These are phyloP conservation scores for Erythrolamprus reginae DNA, from an alignment of 2,113 vertebrate species.

Conservation along the genomic window DNA sequence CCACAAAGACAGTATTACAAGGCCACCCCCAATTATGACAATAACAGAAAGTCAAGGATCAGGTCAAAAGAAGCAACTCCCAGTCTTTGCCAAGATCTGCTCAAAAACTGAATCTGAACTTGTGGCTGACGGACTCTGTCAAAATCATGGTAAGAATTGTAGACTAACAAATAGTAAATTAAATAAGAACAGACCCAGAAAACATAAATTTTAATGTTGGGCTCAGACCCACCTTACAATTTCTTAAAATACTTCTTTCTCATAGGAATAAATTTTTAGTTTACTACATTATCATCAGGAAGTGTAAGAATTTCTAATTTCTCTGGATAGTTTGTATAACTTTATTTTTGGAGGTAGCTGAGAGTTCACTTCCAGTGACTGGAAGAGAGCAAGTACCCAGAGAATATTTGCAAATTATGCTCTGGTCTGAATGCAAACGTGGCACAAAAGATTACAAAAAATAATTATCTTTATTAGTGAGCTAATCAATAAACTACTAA, in stretches of 20 bases:
- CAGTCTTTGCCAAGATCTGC: slow-evolving; percentile 51
- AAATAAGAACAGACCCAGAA: neutral
- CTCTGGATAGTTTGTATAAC: neutral
- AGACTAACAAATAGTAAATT: neutral
- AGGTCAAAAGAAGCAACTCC: slow-evolving; percentile 54
- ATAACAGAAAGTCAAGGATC: neutral
- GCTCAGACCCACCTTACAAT: neutral
- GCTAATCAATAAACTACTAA: too few species aligned
- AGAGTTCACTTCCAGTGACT: neutral
- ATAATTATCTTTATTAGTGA: too few species aligned
- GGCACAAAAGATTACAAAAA: too few species aligned
- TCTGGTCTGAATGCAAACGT: too few species aligned
- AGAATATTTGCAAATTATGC: neutral
- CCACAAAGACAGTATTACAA: neutral
- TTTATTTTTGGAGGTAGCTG: neutral
- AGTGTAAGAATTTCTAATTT: neutral
- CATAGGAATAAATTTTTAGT: neutral
- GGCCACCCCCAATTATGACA: neutral
- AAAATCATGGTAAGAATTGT: slow-evolving; percentile 45
- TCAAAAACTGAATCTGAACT: slow-evolving; percentile 13
- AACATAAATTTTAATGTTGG: neutral
- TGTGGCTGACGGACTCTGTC: slow-evolving; percentile 6
- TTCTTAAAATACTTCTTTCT: neutral
- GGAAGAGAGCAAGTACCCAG: neutral
- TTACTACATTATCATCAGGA: neutral